Percentiles rank a stretch among this genome's conserved stretches.
Conservation (phyloP, 2,888 invertebrate genomes). For the Idaea dimidiata region DNA sequence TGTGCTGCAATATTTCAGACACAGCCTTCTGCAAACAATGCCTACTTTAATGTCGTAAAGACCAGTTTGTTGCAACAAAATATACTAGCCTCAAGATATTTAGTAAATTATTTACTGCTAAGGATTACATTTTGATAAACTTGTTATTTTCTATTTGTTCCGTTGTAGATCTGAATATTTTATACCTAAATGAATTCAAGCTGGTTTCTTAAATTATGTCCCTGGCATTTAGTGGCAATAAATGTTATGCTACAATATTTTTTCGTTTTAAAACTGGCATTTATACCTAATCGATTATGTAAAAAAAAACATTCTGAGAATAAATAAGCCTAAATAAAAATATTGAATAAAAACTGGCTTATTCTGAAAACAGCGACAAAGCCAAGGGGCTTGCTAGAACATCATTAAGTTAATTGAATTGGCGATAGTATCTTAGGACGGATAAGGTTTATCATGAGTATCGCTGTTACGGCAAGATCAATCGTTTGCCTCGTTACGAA, state of each 20-base stretch:
- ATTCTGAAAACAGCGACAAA: conserved; percentile 35
- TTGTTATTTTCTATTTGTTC: background rate
- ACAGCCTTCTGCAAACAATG: conserved; percentile 25
- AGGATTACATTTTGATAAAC: conserved; percentile 10
- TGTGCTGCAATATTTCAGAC: conserved; percentile 22
- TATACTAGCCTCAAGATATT: conserved; percentile 5
- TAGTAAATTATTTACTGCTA: background rate
- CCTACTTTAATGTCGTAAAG: conserved; percentile 3
- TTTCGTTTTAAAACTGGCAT: background rate
- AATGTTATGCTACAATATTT: conserved; percentile 4
- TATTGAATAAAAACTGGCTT: conserved; percentile 22
- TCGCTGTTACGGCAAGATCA: conserved; percentile 62
- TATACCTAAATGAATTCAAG: background rate
- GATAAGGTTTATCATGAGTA: conserved; percentile 63
- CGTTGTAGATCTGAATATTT: background rate
- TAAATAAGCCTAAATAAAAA: conserved; percentile 8
- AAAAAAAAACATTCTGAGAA: background rate
- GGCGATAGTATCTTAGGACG: conserved; percentile 57
- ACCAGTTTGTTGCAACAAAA: conserved; percentile 3
- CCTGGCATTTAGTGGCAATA: background rate
- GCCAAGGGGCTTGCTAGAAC: conserved; percentile 38
- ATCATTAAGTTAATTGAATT: conserved; percentile 71
- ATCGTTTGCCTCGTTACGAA: conserved; percentile 59
- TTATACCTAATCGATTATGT: background rate
- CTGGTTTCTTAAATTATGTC: background rate